Conservation (phyloP, 2,113 vertebrate species). For the Gallinago undulata region DNA sequence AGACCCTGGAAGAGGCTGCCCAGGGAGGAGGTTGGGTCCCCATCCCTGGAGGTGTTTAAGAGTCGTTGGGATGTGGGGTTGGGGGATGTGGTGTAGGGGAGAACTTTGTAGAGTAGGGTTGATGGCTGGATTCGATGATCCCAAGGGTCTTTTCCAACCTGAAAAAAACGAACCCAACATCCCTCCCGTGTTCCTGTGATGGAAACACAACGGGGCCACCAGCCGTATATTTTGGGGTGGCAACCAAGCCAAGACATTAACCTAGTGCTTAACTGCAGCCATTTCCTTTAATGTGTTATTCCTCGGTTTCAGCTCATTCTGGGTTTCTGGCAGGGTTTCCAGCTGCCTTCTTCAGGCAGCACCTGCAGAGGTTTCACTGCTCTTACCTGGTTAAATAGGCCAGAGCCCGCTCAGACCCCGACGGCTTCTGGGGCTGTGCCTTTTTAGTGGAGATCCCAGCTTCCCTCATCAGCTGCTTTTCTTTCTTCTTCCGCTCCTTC, state of each 20-base stretch:
- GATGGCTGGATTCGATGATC: no score
- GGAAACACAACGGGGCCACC: background rate
- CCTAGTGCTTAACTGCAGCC: background rate
- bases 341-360: background rate
- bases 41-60: no score
- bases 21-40: no score
- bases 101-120: no score
- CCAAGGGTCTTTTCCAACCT: no score
- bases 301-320: background rate
- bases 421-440: background rate
- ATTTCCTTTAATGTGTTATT: conserved; percentile 14
- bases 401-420: conserved; percentile 57
- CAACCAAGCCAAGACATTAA: conserved; percentile 28
- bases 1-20: no score
- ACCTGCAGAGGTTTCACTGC: background rate
- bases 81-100: no score
- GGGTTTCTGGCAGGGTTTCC: background rate
- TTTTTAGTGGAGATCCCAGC: conserved; percentile 26
- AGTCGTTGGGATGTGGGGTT: no score
- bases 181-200: background rate
- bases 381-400: conserved; percentile 77
- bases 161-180: background rate
- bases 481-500: conserved; percentile 78
- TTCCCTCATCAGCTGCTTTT: conserved; percentile 66
- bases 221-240: background rate